Evolutionary conservation across 2,888 invertebrate genomes (phyloP).

Genomic region (Drosophila prostipennis): DNA sequence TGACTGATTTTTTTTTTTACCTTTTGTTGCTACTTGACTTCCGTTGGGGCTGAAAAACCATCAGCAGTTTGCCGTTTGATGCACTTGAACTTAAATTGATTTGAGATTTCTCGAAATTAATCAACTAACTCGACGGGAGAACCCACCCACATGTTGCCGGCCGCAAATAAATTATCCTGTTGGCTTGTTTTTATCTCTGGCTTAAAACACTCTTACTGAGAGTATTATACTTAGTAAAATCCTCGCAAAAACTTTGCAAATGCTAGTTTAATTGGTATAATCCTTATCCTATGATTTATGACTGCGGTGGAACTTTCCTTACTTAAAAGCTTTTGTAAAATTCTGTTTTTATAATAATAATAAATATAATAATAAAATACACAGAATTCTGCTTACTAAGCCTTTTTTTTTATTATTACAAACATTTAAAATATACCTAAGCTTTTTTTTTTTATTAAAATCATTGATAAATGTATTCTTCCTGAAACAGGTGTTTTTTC

Average conservation of each 20-base stretch:
- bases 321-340: background rate
- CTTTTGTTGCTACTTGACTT: constrained; percentile 34
- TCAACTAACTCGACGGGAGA: constrained; percentile 14
- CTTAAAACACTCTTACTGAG: constrained; percentile 4
- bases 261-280: background rate
- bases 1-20: constrained; percentile 30
- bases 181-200: constrained; percentile 15
- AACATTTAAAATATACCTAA: no score
- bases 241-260: background rate
- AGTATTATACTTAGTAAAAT: background rate
- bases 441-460: no score
- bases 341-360: background rate
- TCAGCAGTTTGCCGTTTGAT: constrained; percentile 17
- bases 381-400: no score
- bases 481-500: no score
- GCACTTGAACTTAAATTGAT: constrained; percentile 39
- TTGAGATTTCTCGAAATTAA: constrained; percentile 41
- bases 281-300: constrained; percentile 1
- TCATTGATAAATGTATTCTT: no score
- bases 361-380: no score
- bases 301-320: background rate
- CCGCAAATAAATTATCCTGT: constrained; percentile 5
- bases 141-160: constrained; percentile 25
- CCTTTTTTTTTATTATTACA: no score
- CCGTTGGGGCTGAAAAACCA: constrained; percentile 20